Percentiles rank a stretch among this genome's conserved stretches.
Conservation (phyloP, 1,140 invertebrate genomes). For the Apis cerana region DNA sequence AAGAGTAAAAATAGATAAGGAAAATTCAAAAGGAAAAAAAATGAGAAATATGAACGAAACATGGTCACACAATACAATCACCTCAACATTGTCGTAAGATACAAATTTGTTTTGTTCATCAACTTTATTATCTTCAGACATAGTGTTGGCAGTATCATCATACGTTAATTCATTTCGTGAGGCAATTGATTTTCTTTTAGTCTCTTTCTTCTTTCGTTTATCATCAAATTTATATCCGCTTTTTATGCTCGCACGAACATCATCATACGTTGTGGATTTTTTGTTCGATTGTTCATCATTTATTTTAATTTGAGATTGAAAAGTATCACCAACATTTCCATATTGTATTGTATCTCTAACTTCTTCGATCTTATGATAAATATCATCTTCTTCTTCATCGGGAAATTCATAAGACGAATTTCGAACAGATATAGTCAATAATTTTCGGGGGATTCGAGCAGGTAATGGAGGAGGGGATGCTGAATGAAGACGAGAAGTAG, state of each 20-base stretch:
- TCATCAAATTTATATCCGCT: background rate
- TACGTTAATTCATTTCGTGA: constrained; percentile 59
- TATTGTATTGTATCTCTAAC: constrained; percentile 63
- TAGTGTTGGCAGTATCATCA: constrained; percentile 61
- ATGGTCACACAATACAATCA: background rate
- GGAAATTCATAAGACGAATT: constrained; percentile 50
- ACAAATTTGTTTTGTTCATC: background rate
- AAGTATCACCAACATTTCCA: constrained; percentile 58
- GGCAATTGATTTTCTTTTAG: background rate
- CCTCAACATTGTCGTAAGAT: constrained; percentile 53
- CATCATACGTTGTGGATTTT: constrained; percentile 42
- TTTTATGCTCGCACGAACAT: constrained; percentile 20
- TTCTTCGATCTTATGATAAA: constrained; percentile 78
- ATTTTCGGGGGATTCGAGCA: constrained; percentile 65
- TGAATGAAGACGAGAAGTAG: too few relatives aligned
- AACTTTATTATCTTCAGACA: background rate
- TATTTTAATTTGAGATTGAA: constrained; percentile 54
- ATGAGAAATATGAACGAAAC: background rate
- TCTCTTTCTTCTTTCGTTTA: constrained; percentile 1
- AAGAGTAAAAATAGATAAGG: background rate
- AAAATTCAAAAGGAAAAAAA: too few relatives aligned
- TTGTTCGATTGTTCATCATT: background rate
- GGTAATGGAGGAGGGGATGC: constrained; percentile 65
- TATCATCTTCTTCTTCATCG: constrained; percentile 73
- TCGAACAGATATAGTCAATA: constrained; percentile 70